phyloP scores from a whole-genome alignment of 2,113 vertebrate species.

The Steatornis caripensis region DNA sequence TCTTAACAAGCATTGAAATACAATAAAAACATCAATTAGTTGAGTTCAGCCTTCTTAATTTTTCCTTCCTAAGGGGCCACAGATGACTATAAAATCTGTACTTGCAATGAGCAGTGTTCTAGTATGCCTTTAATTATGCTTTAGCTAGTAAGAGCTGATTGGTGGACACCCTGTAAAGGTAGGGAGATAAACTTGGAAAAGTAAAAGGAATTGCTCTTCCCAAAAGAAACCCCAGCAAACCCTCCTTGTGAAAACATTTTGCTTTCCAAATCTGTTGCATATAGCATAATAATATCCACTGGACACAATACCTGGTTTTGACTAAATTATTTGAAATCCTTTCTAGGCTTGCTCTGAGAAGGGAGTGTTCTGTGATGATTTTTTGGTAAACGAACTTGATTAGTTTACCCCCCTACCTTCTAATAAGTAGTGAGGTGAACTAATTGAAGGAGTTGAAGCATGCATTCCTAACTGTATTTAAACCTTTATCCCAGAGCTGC shows the following conservation, averaged over 20 bases:
- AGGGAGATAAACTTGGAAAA: not conserved
- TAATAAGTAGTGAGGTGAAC: not conserved
- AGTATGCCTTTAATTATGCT: not conserved
- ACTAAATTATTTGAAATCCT: not conserved
- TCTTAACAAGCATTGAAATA: not conserved
- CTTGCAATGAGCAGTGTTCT: not conserved
- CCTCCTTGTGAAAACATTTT: not conserved
- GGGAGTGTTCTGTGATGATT: not conserved
- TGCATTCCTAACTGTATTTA: not conserved
- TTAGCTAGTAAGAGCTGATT: not conserved
- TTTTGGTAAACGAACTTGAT: not conserved
- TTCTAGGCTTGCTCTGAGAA: not conserved
- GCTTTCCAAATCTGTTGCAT: not conserved
- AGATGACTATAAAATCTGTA: not conserved
- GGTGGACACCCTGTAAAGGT: not conserved
- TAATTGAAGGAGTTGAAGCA: not conserved
- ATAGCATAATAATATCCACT: not conserved
- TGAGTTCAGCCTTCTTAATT: not conserved
- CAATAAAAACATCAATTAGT: not conserved
- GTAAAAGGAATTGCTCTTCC: not conserved
- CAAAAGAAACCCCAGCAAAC: not conserved
- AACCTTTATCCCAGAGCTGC: not conserved
- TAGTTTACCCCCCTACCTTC: not conserved
- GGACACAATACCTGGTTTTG: not conserved
- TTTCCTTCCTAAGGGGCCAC: not conserved